phyloP scores from a whole-genome alignment of 2,797 vertebrate genomes.

The Anguilla obscura region DNA sequence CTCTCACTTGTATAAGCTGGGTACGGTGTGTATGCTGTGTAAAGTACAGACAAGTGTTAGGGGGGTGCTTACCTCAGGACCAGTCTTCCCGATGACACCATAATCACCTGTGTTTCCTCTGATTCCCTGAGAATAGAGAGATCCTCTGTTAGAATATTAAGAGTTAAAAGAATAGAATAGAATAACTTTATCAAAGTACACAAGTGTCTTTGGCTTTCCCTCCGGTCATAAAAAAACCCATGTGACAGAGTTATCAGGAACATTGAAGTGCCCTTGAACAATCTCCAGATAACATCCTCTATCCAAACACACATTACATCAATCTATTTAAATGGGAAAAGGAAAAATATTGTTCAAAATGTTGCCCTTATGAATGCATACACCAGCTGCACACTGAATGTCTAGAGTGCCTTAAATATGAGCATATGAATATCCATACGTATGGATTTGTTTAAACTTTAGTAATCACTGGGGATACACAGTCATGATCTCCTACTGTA shows the following conservation, averaged over 20 bases:
- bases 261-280: no score
- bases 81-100: conserved; percentile 67
- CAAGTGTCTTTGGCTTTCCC: not conserved
- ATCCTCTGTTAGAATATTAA: not conserved
- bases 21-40: not conserved
- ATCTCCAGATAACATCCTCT: not conserved
- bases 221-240: not conserved
- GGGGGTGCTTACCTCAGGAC: conserved; percentile 59
- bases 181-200: not conserved
- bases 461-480: no score
- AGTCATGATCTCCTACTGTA: no score
- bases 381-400: no score
- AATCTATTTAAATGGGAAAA: not conserved
- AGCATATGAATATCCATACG: no score
- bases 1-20: no score
- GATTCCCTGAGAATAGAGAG: conserved; percentile 59
- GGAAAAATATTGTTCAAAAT: not conserved
- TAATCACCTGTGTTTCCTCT: conserved; percentile 65
- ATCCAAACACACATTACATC: not conserved
- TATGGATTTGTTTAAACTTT: no score
- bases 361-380: no score
- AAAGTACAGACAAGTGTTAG: not conserved
- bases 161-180: not conserved
- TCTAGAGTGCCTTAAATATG: not conserved
- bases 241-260: no score